Evolutionary conservation across 2,113 vertebrate genomes (phyloP).

Genomic region (Dipodomys merriami): DNA sequence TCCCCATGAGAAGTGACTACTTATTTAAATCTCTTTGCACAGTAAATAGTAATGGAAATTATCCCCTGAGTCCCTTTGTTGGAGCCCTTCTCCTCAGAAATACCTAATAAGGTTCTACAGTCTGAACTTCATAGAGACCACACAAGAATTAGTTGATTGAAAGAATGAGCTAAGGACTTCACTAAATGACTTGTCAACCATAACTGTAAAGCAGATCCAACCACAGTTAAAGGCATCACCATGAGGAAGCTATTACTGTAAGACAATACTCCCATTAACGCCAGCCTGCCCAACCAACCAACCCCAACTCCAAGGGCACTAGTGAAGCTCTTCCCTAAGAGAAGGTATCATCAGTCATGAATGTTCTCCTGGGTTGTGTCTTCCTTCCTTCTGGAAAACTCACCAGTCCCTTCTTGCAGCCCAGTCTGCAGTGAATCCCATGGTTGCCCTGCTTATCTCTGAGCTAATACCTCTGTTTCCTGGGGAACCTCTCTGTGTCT

Average conservation of each 20-base stretch:
- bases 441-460: neutral
- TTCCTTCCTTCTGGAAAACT: constrained; percentile 23
- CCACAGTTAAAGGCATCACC: neutral
- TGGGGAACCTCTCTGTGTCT: neutral
- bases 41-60: neutral
- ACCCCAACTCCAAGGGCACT: neutral
- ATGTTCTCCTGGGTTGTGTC: neutral
- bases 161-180: neutral
- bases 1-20: neutral
- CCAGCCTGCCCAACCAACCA: neutral
- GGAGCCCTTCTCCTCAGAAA: constrained; percentile 3
- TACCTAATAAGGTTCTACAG: neutral
- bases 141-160: neutral
- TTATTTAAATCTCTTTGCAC: neutral
- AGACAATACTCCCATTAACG: neutral
- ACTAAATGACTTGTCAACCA: neutral
- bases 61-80: neutral
- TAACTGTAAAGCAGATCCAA: neutral
- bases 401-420: neutral
- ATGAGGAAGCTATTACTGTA: neutral
- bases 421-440: neutral
- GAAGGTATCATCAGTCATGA: neutral
- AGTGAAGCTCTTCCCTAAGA: neutral
- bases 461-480: neutral
- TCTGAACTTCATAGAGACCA: constrained; percentile 1